Percentiles rank a stretch among this genome's conserved stretches.
Evolutionary conservation across 2,888 invertebrate species (phyloP).

Genomic region (Megamerina dolium): DNA sequence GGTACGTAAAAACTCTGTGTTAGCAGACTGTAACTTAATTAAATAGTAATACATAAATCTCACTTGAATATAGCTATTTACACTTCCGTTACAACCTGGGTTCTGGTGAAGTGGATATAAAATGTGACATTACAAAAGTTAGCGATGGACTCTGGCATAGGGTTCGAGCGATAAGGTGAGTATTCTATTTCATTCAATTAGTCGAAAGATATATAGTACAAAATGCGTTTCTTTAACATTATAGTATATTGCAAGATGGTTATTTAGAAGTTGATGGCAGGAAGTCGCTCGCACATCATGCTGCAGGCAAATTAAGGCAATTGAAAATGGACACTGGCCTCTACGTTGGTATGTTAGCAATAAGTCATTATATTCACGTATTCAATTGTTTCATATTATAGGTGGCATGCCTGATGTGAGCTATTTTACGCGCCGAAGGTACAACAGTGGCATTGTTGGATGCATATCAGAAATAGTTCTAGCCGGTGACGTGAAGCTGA

Average conservation of each 20-base stretch:
- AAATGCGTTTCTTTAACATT: too few species aligned
- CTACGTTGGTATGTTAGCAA: slow-evolving; percentile 80
- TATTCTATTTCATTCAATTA: too few species aligned
- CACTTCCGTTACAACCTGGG: slow-evolving; percentile 76
- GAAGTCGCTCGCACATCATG: slow-evolving; percentile 70
- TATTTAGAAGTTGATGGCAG: slow-evolving; percentile 84
- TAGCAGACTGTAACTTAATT: too few species aligned
- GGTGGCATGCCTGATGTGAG: slow-evolving; percentile 77
- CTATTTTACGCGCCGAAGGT: slow-evolving; percentile 64
- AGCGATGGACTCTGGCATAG: slow-evolving; percentile 84
- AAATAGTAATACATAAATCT: too few species aligned
- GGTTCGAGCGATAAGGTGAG: slow-evolving; percentile 66
- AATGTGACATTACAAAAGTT: slow-evolving; percentile 77
- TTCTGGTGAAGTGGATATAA: slow-evolving; percentile 77
- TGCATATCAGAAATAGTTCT: slow-evolving; percentile 79
- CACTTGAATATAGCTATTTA: too few species aligned
- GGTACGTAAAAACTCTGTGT: too few species aligned
- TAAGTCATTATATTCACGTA: too few species aligned
- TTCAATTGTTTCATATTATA: too few species aligned
- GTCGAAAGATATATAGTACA: too few species aligned
- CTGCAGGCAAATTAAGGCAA: slow-evolving; percentile 78
- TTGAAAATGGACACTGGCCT: slow-evolving; percentile 83
- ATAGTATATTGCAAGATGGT: slow-evolving; percentile 78
- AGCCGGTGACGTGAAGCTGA: slow-evolving; percentile 72
- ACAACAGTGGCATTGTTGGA: slow-evolving; percentile 68